Base-by-base conservation (phyloP, 2,113 vertebrate species). In the Podarcis raffonei region DNA sequence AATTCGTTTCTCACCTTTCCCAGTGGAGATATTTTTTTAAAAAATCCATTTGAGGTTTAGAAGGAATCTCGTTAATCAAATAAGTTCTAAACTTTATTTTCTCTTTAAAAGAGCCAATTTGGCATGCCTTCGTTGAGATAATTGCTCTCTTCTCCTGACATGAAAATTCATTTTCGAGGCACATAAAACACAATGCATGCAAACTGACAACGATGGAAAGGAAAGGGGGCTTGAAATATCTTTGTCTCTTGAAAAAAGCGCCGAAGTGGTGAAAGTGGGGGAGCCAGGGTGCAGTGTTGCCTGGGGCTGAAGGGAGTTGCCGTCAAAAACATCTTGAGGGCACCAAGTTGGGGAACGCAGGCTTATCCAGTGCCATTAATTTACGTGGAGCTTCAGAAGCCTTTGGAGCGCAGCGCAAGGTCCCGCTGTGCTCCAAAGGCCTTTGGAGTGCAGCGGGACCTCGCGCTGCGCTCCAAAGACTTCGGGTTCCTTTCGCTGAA, bases 61-160 rank as follows among this genome's bases (percentile, higher is more conserved):
- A 94, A 22, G 89, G 94, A 94, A 95, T 94, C 92, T 93, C 93
- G 94, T 95, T 93, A 93, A 95, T 94, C 93, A 93, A 92, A 95
- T 94, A 93, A 96, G 93, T 95, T 95, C 93, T 94, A 92, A 96
- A 95, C 87, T 92, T 95, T 94, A 94, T 95, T 95, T 94, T 94
- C 93, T 94, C 95, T 95, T 94, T 94, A 18, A 93, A 94, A 95
- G 93, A 94, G 93, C 95, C 93, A 94, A 94, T 95, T 94, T 95
- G 91, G 94, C 94, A 92, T 94, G 92, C 92, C 93, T 93, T 94
- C 90, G 93, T 93, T 94, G 93, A 93, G 95, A 93, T 94, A 94
- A 95, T 95, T 92, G 92, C 92, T 92, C 95, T 94, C 92, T 93
- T 93, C 94, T 93, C 94, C 93, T 94, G 93, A 95, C 94, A 93